phyloP scores from a whole-genome alignment of 2,113 vertebrate genomes.

The Serinus canaria region DNA sequence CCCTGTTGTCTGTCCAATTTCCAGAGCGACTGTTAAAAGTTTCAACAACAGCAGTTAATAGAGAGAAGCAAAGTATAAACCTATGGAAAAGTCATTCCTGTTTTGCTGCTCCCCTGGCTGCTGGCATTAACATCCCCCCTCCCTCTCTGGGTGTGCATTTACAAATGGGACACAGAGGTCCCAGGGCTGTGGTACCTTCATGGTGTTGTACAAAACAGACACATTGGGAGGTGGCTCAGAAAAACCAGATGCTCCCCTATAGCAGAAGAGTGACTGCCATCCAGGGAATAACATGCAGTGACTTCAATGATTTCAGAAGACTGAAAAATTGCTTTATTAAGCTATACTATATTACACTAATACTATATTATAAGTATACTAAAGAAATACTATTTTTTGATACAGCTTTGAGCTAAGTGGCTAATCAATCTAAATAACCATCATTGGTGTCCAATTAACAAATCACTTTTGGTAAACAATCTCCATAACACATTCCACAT shows the following conservation, averaged over 20 bases:
- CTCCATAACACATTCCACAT: too few relatives aligned
- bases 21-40: not conserved
- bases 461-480: too few relatives aligned
- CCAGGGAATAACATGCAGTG: too few relatives aligned
- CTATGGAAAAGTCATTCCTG: not conserved
- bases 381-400: too few relatives aligned
- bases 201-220: not conserved
- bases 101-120: not conserved
- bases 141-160: rapidly evolving
- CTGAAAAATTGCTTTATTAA: too few relatives aligned
- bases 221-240: not conserved
- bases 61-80: conserved; percentile 20
- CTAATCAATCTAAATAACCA: too few relatives aligned
- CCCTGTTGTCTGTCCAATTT: not conserved
- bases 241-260: not conserved
- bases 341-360: too few relatives aligned
- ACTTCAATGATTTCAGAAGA: too few relatives aligned
- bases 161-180: rapidly evolving
- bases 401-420: too few relatives aligned
- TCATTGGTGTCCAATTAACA: too few relatives aligned
- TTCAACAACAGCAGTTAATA: not conserved
- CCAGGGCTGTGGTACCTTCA: not conserved
- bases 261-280: too few relatives aligned
- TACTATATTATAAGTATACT: too few relatives aligned
- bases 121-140: not conserved